Evolutionary conservation across 1,140 invertebrate genomes (phyloP), one percentile per base, ranked within the genome.

Genomic region (Solenopsis fugax): DNA sequence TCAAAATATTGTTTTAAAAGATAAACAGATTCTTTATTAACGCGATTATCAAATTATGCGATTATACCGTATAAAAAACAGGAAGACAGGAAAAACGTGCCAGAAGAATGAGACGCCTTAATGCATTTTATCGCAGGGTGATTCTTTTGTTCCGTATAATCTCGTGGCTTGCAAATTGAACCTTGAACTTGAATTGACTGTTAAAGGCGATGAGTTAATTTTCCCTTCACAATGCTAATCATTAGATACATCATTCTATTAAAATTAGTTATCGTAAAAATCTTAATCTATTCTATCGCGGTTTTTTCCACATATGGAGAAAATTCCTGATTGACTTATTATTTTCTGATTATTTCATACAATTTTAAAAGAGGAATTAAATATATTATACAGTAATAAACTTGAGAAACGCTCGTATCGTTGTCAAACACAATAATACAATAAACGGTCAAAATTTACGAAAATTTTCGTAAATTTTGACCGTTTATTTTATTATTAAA

Each of bases 121-220:
- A 69, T 80, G 2, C 65, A 16, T 67, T 80, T 69, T 80, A 67
- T 80, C 45, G 41, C 45, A 54, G n/a, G n/a, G 64, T 9, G 75
- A 72, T 64, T 73, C 64, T 82, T 82, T 82, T 56, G 50, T 82
- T 72, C 16, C n/a, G 2, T 24, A 48, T 60, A 76, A 75, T 34
- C 34, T 34, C 34, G 10, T 9, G 65, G 18, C 9, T 45, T 37
- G 13, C 13, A 45, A 45, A 80, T 69, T 52, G 45, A 67, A 67
- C 45, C 18, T 37, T 80, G 41, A 80, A 69, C 24, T 80, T 37
- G n/a, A 67, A 67, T 67, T 67, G 45, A 50, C 21, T 48, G 24
- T 48, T 48, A 45, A 80, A 54, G 18, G 48, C 16, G 29, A 80
- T 48, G 41, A 67, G 48, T 80, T 48, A 48, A 67, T 67, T 69